These are phyloP conservation scores for Lithophane ornitopus DNA, from an alignment of 2,888 invertebrate genomes.

Conservation along the genomic window DNA sequence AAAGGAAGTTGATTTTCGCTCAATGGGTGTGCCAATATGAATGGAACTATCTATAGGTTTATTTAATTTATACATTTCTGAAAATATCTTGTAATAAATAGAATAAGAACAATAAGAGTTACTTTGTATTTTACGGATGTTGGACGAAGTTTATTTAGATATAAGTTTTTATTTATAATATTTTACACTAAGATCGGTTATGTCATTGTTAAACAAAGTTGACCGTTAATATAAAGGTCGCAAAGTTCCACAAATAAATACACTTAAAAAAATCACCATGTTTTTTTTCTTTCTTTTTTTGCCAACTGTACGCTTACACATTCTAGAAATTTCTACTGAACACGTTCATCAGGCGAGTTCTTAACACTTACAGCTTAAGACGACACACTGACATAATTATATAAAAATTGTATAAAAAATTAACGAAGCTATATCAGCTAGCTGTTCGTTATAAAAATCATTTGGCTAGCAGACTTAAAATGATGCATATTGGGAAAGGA, in stretches of 20 bases:
- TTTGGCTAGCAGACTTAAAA: conserved; percentile 42
- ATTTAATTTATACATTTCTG: not conserved
- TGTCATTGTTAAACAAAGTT: not conserved
- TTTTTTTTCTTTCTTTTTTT: conserved; percentile 16
- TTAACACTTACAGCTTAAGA: conserved; percentile 59
- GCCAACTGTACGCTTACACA: conserved; percentile 47
- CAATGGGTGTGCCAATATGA: not conserved
- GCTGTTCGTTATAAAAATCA: conserved; percentile 29
- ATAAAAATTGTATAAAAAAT: conserved; percentile 45
- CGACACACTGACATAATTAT: conserved; percentile 49
- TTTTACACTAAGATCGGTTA: not conserved
- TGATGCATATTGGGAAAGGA: conserved; percentile 21
- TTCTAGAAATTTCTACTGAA: conserved; percentile 64
- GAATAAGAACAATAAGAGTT: not conserved
- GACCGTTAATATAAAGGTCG: not conserved
- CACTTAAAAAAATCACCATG: not conserved
- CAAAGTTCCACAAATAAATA: not conserved
- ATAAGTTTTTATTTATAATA: not conserved
- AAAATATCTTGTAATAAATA: conserved; percentile 24
- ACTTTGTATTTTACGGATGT: conserved; percentile 8
- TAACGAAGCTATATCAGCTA: conserved; percentile 40
- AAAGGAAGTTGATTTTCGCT: not conserved
- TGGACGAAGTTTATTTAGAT: conserved; percentile 33
- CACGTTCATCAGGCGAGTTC: conserved; percentile 63
- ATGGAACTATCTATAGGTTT: not conserved